A percentile compares a stretch with the other conserved stretches of the same genome.
Conservation (phyloP, 2,888 invertebrate species). For the Limnephilus auricula region DNA sequence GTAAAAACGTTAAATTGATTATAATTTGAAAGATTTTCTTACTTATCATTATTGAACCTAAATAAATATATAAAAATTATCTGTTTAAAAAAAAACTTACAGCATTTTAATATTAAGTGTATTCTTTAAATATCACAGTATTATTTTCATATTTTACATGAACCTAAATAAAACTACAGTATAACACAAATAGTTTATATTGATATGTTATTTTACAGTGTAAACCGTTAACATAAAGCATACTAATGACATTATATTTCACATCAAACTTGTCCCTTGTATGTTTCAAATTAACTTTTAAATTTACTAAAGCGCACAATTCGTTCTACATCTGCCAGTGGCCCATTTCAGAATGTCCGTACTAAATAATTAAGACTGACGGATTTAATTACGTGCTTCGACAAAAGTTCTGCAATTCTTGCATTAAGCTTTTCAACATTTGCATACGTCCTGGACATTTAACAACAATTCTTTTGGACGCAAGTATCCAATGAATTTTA, state of each 20-base stretch:
- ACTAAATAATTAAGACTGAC: constrained; percentile 19
- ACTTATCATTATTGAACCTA: neutral
- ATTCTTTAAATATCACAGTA: too few species aligned
- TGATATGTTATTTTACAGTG: too few species aligned
- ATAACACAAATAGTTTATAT: too few species aligned
- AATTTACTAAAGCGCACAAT: neutral
- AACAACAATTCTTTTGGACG: neutral
- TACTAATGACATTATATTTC: too few species aligned
- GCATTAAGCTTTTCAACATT: neutral
- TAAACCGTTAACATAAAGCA: too few species aligned
- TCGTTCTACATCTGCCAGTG: neutral
- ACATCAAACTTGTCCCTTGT: neutral
- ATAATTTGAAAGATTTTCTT: neutral
- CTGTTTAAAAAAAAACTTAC: too few species aligned
- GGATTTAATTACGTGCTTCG: constrained; percentile 29
- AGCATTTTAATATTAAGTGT: too few species aligned
- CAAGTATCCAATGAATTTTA: neutral
- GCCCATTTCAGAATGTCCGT: constrained; percentile 11
- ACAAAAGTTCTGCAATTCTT: constrained; percentile 1
- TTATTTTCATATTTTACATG: too few species aligned
- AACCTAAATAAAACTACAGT: too few species aligned
- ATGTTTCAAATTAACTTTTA: neutral
- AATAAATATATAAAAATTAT: too few species aligned
- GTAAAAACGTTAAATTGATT: neutral
- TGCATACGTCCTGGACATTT: neutral